A percentile compares a stretch with the other conserved stretches of the same genome.
Conservation (phyloP, 2,113 vertebrate genomes). For the Xyrauchen texanus region DNA sequence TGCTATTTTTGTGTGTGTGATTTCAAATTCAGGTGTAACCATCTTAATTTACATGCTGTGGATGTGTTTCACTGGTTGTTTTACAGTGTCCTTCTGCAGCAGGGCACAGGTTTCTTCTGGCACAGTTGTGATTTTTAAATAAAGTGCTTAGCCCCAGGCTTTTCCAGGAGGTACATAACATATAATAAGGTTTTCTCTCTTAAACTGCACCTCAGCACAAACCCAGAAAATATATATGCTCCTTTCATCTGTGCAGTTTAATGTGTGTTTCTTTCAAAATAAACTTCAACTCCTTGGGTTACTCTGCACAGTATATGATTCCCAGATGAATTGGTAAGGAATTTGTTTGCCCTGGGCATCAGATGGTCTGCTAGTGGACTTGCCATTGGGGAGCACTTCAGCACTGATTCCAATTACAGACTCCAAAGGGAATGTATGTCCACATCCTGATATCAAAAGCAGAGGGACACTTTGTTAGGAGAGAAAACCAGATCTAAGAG, state of each 20-base stretch:
- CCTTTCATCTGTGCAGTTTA: slow-evolving; percentile 37
- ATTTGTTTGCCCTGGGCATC: slow-evolving; percentile 17
- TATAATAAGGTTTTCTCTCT: slow-evolving; percentile 37
- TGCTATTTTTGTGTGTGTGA: background rate
- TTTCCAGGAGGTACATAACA: slow-evolving; percentile 28
- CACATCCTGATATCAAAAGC: slow-evolving; percentile 35
- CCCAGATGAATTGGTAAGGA: slow-evolving; percentile 37
- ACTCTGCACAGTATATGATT: slow-evolving; percentile 3
- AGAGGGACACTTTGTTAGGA: slow-evolving; percentile 43
- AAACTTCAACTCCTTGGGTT: slow-evolving; percentile 27
- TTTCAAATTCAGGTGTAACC: slow-evolving; percentile 17
- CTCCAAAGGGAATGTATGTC: slow-evolving; percentile 49
- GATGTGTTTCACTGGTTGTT: background rate
- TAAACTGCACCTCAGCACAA: slow-evolving; percentile 37
- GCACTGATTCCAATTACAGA: slow-evolving; percentile 53
- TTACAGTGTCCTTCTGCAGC: background rate
- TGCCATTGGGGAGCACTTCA: slow-evolving; percentile 49
- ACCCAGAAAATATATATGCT: slow-evolving; percentile 2
- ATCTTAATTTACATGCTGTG: background rate
- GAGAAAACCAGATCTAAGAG: slow-evolving; percentile 48
- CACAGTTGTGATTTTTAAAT: slow-evolving; percentile 15
- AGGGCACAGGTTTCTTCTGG: background rate
- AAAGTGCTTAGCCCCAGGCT: slow-evolving; percentile 32
- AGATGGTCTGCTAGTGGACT: slow-evolving; percentile 38
- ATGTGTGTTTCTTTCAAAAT: slow-evolving; percentile 36